Conservation (phyloP, 2,113 vertebrate genomes). For the Neogobius melanostomus region DNA sequence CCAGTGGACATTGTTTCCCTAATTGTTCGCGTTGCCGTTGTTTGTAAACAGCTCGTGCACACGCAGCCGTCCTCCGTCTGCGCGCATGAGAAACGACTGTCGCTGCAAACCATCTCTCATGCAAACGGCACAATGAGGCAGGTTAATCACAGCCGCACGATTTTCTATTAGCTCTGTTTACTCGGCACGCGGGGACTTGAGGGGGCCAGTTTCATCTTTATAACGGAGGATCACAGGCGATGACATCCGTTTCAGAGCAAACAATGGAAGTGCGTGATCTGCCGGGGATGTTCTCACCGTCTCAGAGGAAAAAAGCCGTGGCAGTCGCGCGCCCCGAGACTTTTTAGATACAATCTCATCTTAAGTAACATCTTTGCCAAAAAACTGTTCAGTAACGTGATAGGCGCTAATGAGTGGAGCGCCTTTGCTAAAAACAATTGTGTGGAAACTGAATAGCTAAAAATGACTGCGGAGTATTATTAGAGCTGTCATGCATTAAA, state of each 20-base stretch:
- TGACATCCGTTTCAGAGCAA: constrained; percentile 50
- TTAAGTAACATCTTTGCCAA: constrained; percentile 22
- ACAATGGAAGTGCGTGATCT: constrained; percentile 32
- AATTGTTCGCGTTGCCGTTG: constrained; percentile 11
- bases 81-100: constrained; percentile 57
- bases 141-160: constrained; percentile 59
- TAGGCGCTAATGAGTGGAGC: constrained; percentile 16
- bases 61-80: constrained; percentile 34
- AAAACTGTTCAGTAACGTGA: constrained; percentile 32
- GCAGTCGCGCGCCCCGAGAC: constrained; percentile 11
- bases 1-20: constrained; percentile 15
- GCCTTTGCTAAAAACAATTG: constrained; percentile 13
- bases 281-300: constrained; percentile 10
- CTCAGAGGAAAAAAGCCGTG: constrained; percentile 4
- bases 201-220: constrained; percentile 65
- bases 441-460: constrained; percentile 35
- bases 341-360: constrained; percentile 27
- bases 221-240: constrained; percentile 58
- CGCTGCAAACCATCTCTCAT: constrained; percentile 61
- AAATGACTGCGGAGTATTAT: constrained; percentile 23
- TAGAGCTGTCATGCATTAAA: constrained; percentile 26
- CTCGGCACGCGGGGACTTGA: constrained; percentile 55
- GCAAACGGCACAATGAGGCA: constrained; percentile 63
- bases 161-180: constrained; percentile 69
- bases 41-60: constrained; percentile 39